A percentile compares a stretch with the other conserved stretches of the same genome.
phyloP scores from a whole-genome alignment of 2,797 vertebrate genomes.

The Melopsittacus undulatus region DNA sequence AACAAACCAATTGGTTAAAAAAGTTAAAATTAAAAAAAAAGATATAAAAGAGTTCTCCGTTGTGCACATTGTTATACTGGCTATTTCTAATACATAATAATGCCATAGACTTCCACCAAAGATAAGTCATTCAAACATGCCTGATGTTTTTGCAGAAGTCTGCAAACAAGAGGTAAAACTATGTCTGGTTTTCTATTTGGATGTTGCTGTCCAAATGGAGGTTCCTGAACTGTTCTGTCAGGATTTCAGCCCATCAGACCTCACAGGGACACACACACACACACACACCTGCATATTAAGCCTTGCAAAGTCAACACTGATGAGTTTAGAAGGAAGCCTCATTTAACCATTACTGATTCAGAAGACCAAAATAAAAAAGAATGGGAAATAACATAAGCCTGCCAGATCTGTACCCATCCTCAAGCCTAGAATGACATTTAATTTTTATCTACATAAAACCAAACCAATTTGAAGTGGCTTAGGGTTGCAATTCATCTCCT shows the following conservation, averaged over 20 bases:
- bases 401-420: background rate
- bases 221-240: constrained; percentile 24
- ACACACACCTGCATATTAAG: background rate
- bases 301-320: background rate
- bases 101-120: background rate
- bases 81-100: background rate
- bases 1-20: background rate
- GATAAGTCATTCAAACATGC: background rate
- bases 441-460: background rate
- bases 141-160: background rate
- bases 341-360: background rate
- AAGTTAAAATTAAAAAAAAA: background rate
- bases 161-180: background rate
- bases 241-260: background rate
- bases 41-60: background rate
- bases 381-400: background rate
- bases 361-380: background rate
- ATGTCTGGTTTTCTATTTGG: background rate
- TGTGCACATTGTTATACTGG: background rate
- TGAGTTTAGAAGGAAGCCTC: background rate
- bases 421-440: background rate
- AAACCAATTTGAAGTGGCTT: background rate
- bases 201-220: constrained; percentile 46
- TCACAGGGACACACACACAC: background rate
- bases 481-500: background rate